Evolutionary conservation across 2,888 invertebrate genomes (phyloP).

Genomic region (Amphipyra berbera): DNA sequence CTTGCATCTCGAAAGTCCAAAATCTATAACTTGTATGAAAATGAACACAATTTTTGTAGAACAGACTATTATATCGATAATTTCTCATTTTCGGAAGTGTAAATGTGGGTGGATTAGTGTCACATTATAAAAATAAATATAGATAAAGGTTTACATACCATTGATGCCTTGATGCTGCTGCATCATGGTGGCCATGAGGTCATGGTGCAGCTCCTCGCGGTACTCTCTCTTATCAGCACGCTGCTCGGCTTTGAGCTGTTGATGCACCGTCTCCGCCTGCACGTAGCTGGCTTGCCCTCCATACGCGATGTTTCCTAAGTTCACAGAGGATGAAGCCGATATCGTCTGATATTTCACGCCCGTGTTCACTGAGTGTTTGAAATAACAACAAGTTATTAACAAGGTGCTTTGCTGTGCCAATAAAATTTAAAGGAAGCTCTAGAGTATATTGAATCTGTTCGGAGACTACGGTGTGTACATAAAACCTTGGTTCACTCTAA

Average conservation of each 20-base stretch:
- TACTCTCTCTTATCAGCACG: conserved; percentile 82
- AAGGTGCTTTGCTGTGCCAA: too few relatives aligned
- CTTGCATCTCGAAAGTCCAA: too few relatives aligned
- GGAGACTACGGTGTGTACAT: too few relatives aligned
- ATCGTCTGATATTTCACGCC: conserved; percentile 88
- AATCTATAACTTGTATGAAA: too few relatives aligned
- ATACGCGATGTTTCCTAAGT: conserved; percentile 83
- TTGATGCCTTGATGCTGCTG: conserved; percentile 81
- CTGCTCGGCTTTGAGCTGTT: conserved; percentile 77
- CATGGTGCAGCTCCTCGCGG: conserved; percentile 89
- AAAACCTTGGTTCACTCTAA: too few relatives aligned
- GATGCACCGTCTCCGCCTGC: conserved; percentile 75
- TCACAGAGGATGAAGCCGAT: conserved; percentile 83
- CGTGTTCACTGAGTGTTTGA: conserved; percentile 75
- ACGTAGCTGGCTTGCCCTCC: conserved; percentile 81
- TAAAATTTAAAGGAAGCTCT: too few relatives aligned
- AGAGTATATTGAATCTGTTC: too few relatives aligned
- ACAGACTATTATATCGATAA: too few relatives aligned
- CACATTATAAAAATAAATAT: too few relatives aligned
- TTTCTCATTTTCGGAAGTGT: too few relatives aligned
- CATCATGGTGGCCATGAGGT: conserved; percentile 88
- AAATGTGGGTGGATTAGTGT: too few relatives aligned
- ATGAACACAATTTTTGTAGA: too few relatives aligned
- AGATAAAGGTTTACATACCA: conserved; percentile 7
- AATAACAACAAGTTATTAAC: conserved; percentile 3